Base-by-base conservation (phyloP, 2,888 invertebrate genomes). In the Rambutsinella grinnellia region DNA sequence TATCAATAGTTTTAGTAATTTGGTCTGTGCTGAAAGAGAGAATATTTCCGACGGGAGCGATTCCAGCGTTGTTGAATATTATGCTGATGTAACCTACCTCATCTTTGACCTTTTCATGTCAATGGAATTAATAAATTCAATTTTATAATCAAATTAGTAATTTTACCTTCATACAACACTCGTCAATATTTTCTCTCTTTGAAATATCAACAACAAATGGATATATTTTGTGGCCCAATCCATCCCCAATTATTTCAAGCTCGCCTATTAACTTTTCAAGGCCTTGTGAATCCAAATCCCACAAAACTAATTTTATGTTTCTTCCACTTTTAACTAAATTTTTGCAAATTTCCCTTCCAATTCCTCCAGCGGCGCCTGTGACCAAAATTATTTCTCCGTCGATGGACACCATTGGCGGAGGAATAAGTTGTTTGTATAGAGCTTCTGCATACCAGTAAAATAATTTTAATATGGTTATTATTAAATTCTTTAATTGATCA, bases 311-410 rank as follows among this genome's bases (percentile, higher is more conserved):
- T 2, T 82, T 84, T 65, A 93, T 74, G 51, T 90, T 90, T 5
- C 74, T 54, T 44, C 44, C 8, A 23, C 56, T 17, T 15, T 87
- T 87, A 1, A 90, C 88, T 74, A 92, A 85, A 83, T 90, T 90
- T 74, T 90, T 86, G 0, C 91, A 90, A 77, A 92, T 86, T 85
- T 91, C 90, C 72, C 89, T 88, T 0, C 92, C 92, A 2, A 92
- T 88, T 15, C 92, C 92, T 82, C 90, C 87, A 51, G 92, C 92
- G 46, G 92, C 89, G n/a, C 93, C 93, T 65, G 93, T 57, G 24
- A 70, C 63, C 63, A 67, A 28, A 36, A 67, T 67, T 6, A 56
- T 46, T 17, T 67, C 57, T 10, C 24, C 57, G 19, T 44, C 58
- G 2, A 67, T 19, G 8, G 67, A 21, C 26, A 54, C 56, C 58